Evolutionary conservation across 1,140 invertebrate genomes (phyloP).

Genomic region (Wiebesia pumilae): DNA sequence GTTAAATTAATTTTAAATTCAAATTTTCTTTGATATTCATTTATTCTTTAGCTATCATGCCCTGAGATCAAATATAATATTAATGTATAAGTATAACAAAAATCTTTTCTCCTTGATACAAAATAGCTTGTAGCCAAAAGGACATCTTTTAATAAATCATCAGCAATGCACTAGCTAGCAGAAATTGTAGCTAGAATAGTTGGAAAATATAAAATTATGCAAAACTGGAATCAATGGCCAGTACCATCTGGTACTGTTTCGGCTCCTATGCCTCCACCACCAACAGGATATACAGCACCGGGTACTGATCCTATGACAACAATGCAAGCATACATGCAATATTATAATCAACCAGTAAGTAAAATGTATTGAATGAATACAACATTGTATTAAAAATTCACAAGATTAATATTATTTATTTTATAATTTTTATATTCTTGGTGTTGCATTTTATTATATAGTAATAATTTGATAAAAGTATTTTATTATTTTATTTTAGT

Average conservation of each 20-base stretch:
- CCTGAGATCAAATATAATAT: conserved; percentile 15
- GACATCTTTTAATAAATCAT: conserved; percentile 48
- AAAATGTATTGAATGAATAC: conserved; percentile 26
- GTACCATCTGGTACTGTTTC: conserved; percentile 66
- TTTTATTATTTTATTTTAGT: no score
- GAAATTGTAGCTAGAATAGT: conserved; percentile 39
- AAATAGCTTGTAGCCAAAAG: conserved; percentile 52
- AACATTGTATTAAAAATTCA: conserved; percentile 7
- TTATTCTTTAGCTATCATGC: conserved; percentile 26
- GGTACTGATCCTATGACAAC: conserved; percentile 71
- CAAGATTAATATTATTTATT: background rate
- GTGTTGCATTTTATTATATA: no score
- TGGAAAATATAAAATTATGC: conserved; percentile 62
- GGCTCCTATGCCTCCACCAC: conserved; percentile 69
- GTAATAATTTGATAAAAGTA: no score
- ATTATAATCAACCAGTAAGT: conserved; percentile 75
- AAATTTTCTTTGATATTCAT: conserved; percentile 6
- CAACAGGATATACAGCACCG: conserved; percentile 68
- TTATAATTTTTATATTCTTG: background rate
- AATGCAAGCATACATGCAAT: conserved; percentile 74
- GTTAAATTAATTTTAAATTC: background rate
- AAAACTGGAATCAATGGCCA: conserved; percentile 75
- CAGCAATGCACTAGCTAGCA: conserved; percentile 45
- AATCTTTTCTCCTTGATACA: conserved; percentile 47
- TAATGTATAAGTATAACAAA: conserved; percentile 42